Evolutionary conservation across 2,797 vertebrate genomes (phyloP).

Genomic region (Loriculus beryllinus): DNA sequence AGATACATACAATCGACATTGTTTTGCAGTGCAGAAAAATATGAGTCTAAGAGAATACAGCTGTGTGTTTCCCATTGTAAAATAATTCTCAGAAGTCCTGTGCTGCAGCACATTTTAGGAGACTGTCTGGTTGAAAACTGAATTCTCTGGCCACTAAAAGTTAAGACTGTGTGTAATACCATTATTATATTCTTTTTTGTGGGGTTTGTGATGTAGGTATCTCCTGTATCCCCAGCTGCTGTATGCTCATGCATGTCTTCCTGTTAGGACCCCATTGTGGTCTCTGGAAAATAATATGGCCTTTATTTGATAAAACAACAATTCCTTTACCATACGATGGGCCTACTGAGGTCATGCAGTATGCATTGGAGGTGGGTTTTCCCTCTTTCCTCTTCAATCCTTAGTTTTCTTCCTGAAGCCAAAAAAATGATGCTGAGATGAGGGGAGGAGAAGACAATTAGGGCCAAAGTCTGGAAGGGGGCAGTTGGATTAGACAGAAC

Average conservation of each 20-base stretch:
- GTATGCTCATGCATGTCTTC: not conserved
- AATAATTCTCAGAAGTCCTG: not conserved
- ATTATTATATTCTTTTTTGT: not conserved
- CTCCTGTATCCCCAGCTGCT: not conserved
- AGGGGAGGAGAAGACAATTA: not conserved
- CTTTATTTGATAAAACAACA: not conserved
- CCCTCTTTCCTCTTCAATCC: not conserved
- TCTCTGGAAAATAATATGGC: not conserved
- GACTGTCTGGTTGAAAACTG: not conserved
- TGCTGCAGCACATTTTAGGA: not conserved
- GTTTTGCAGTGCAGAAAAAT: not conserved
- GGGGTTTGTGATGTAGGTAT: rapidly evolving
- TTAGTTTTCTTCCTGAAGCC: not conserved
- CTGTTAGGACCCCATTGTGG: not conserved
- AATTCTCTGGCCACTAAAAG: not conserved
- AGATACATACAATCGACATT: rapidly evolving
- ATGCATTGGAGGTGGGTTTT: not conserved
- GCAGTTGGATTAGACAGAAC: not conserved
- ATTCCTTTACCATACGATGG: not conserved
- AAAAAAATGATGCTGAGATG: not conserved
- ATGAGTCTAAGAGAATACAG: not conserved
- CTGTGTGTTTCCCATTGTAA: not conserved
- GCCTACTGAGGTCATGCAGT: not conserved
- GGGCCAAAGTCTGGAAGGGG: not conserved
- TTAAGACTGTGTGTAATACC: not conserved